Conservation (phyloP, 2,888 invertebrate genomes). For the Microctonus hyperodae region DNA sequence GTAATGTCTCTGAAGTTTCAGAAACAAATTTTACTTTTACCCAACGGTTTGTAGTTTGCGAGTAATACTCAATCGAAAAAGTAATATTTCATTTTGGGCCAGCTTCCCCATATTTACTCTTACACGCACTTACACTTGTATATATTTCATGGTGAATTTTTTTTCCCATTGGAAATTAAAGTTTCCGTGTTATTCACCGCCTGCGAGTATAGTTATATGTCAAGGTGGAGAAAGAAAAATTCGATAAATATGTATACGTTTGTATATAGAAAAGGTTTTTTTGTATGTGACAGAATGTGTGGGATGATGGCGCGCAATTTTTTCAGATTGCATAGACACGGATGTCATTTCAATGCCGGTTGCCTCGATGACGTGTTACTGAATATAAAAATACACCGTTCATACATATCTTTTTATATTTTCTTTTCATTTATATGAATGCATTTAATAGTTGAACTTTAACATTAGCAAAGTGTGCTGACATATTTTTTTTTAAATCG, state of each 20-base stretch:
- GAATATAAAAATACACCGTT: slow-evolving; percentile 9
- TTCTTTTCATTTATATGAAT: neutral
- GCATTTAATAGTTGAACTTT: neutral
- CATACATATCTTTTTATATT: neutral
- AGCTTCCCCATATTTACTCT: no score
- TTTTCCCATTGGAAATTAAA: slow-evolving; percentile 39
- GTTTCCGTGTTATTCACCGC: slow-evolving; percentile 34
- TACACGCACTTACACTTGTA: neutral
- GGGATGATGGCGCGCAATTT: slow-evolving; percentile 35
- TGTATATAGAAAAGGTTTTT: neutral
- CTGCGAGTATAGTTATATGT: no score
- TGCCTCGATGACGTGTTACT: slow-evolving; percentile 4
- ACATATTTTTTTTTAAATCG: neutral
- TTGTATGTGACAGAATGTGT: neutral
- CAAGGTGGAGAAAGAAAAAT: no score
- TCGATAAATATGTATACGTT: neutral
- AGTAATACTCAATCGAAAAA: no score
- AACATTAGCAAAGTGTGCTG: neutral
- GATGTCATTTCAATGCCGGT: slow-evolving; percentile 37
- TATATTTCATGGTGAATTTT: neutral
- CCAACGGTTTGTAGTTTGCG: no score
- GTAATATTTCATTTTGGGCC: no score
- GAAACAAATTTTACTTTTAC: no score
- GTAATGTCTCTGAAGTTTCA: no score
- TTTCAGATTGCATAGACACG: slow-evolving; percentile 44